Base-by-base conservation (phyloP, 2,113 vertebrate genomes). In the Antechinus flavipes region DNA sequence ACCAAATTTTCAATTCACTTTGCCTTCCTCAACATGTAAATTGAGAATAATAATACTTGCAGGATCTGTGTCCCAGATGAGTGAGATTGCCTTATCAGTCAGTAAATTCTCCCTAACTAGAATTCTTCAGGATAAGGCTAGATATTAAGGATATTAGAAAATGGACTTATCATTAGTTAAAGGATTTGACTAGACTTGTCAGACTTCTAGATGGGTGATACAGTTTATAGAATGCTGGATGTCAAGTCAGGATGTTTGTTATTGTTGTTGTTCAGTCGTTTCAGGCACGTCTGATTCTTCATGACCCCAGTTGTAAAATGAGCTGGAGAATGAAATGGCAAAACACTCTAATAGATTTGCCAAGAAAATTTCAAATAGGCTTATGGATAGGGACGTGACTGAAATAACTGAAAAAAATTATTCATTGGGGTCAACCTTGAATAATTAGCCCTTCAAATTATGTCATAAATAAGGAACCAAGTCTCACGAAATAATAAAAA, bases 401-500 rank as follows among this genome's bases (percentile, higher is more conserved):
- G 61, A 30, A 35, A n/a, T 35, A 25, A 68, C n/a, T 42, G 16
- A 76, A 76, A 3, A 76, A 42, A 5, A 76, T n/a, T n/a, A 2
- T n/a, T 76, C 68, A 76, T 22, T 76, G 68, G 16, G n/a, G 68
- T 16, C 68, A 76, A 42, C 68, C 16, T 76, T 76, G 68, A 76
- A 76, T 76, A 76, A 76, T 22, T n/a, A 0, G 19, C 68, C 42
- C 35, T 76, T 76, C n/a, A 76, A 76, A 42, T 76, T 76, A n/a
- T 76, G 22, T 76, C 68, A 76, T 76, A 76, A 76, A 76, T 42
- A n/a, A 76, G 35, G 16, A 76, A 76, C 4, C 68, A 16, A 22
- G 4, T 76, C 56, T 95, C 8, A 90, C 93, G 93, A 95, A 46
- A 54, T 93, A 96, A 90, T 53, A 50, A 91, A 89, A 94, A 76